Evolutionary conservation across 2,888 invertebrate species (phyloP).

Genomic region (Sinodicranocentrus sp.): DNA sequence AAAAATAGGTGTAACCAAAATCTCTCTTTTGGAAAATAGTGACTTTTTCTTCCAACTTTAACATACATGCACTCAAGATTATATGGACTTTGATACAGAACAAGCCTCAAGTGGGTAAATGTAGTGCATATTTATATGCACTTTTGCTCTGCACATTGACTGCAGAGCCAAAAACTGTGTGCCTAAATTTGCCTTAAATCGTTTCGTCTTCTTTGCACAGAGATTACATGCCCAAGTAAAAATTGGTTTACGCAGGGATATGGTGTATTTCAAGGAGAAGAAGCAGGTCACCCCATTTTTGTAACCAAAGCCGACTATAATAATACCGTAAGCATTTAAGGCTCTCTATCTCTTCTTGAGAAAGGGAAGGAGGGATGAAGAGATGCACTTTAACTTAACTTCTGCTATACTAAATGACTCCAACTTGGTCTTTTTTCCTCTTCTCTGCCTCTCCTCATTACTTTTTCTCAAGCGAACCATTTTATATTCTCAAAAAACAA

Average conservation of each 20-base stretch:
- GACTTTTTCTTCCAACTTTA: conserved; percentile 34
- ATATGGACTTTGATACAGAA: not conserved
- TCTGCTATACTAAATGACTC: conserved; percentile 54
- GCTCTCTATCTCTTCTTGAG: not conserved
- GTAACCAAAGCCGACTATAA: conserved; percentile 28
- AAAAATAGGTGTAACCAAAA: conserved; percentile 64
- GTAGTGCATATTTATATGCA: conserved; percentile 2
- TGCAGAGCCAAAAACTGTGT: not conserved
- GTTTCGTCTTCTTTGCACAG: too few relatives aligned
- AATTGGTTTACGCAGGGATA: conserved; percentile 46
- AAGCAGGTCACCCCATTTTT: conserved; percentile 76
- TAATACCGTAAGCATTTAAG: conserved; percentile 24
- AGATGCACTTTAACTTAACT: conserved; percentile 55
- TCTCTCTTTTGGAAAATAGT: conserved; percentile 68
- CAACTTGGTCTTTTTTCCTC: conserved; percentile 27
- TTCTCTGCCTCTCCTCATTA: conserved; percentile 23
- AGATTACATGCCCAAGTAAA: not conserved
- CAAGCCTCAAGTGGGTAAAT: not conserved
- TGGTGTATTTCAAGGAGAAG: conserved; percentile 44
- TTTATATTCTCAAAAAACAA: conserved; percentile 2
- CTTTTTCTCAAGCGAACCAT: conserved; percentile 49
- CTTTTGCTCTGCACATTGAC: conserved; percentile 14
- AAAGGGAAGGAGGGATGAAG: conserved; percentile 22
- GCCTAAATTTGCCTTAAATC: not conserved
- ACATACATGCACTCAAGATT: not conserved